These are phyloP conservation scores for Argyrosomus japonicus DNA, from an alignment of 2,113 vertebrate genomes.

Conservation along the genomic window DNA sequence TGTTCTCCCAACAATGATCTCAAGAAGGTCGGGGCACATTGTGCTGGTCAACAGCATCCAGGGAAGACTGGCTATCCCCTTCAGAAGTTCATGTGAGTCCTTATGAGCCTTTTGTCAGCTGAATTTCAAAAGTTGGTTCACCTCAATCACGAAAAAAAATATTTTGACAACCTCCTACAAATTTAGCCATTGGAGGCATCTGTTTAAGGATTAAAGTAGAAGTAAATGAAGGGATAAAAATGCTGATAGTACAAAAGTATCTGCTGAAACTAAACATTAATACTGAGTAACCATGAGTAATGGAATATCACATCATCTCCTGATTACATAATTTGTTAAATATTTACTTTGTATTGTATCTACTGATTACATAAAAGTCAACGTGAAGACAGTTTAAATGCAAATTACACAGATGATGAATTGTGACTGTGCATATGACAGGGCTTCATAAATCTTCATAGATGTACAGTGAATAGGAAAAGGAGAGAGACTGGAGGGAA, in stretches of 20 bases:
- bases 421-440: too few species aligned
- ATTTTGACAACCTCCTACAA: neutral
- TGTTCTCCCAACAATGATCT: slow-evolving; percentile 94
- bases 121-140: neutral
- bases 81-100: slow-evolving; percentile 94
- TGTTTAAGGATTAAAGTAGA: neutral
- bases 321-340: too few species aligned
- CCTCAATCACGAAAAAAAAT: neutral
- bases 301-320: too few species aligned
- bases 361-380: too few species aligned
- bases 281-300: neutral
- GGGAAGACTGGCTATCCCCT: slow-evolving; percentile 92
- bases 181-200: neutral
- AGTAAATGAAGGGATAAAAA: neutral
- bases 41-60: slow-evolving; percentile 94
- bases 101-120: neutral
- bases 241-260: too few species aligned
- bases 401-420: too few species aligned
- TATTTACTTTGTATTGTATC: neutral
- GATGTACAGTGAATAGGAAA: too few species aligned
- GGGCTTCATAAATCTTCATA: too few species aligned
- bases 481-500: neutral
- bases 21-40: slow-evolving; percentile 92
- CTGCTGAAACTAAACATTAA: neutral
- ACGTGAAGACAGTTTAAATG: too few species aligned